Base-by-base conservation (phyloP, 2,888 invertebrate genomes). In the Sminthurides aquaticus region DNA sequence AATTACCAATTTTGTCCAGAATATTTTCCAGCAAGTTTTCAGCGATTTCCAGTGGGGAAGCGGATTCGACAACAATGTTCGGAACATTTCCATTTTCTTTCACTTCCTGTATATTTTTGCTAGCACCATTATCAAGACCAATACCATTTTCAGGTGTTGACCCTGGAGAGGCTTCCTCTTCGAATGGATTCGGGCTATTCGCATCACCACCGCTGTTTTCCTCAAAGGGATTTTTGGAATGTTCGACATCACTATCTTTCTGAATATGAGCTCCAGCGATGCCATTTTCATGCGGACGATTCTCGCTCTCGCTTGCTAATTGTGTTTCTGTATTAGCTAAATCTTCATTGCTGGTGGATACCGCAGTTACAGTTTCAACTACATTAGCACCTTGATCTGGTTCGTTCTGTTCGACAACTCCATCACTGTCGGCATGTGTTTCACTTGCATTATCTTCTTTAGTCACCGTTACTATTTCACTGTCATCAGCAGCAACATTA, bases 21-120 rank as follows among this genome's bases (percentile, higher is more conserved):
- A 70, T 66, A 58, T 70, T 67, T 57, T 69, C 67, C 57, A 70
- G 60, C 2, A 70, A 52, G 57, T 71, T 71, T 62, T 70, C 69
- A 8, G 69, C 71, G 29, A 69, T 58, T 64, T 71, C 66, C 56
- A 66, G 64, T 2, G 72, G 72, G 43, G 71, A 68, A 2, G 70
- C 66, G 34, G 67, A 62, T 43, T 66, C 64, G 11, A 71, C 58
- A 28, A 66, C 59, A 59, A 69, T 65, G 55, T 66, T 62, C 18
- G 71, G 69, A 29, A 63, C 25, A 22, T 60, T 29, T 3, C 65
- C 67, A 49, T 60, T 64, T 29, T 67, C 61, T 1, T 61, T 43
- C 15, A 60, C 60, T 26, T 59, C 57, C 49, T 49, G 48, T n/a
- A n/a, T n/a, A n/a, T 43, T 62, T 63, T 15, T 22, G 27, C n/a